Evolutionary conservation across 1,140 invertebrate genomes (phyloP).

Genomic region (Drosophila truncata): DNA sequence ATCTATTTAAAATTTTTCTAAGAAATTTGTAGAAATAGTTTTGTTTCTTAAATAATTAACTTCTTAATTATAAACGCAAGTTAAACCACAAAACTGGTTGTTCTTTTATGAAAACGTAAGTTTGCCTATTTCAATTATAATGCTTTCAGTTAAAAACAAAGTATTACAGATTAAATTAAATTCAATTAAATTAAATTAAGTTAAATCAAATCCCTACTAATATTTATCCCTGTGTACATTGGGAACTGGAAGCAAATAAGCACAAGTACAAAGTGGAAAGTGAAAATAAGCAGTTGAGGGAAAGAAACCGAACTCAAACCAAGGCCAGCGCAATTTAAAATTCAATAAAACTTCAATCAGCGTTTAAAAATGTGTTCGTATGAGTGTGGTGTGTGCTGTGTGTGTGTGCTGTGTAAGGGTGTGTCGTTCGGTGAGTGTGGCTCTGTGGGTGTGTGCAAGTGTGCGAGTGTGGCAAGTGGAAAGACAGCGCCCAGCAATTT

Average conservation of each 20-base stretch:
- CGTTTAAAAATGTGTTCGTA: conserved; percentile 61
- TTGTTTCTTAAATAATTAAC: not conserved
- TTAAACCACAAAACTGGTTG: not conserved
- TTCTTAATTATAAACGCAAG: too few species aligned
- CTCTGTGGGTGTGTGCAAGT: conserved; percentile 6
- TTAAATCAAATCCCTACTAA: too few species aligned
- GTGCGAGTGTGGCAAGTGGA: conserved; percentile 52
- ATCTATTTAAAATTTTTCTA: not conserved
- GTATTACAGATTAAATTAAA: not conserved
- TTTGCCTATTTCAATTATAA: not conserved
- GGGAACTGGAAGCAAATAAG: conserved; percentile 21
- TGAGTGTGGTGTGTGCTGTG: conserved; percentile 1
- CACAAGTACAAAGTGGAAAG: conserved; percentile 42
- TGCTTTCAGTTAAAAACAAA: not conserved
- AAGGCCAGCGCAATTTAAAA: conserved; percentile 73
- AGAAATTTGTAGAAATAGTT: not conserved
- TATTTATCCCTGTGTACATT: conserved; percentile 6
- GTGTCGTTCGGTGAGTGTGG: conserved; percentile 24
- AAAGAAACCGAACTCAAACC: conserved; percentile 29
- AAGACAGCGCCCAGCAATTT: conserved; percentile 81
- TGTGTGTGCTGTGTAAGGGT: conserved; percentile 22
- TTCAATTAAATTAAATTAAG: too few species aligned
- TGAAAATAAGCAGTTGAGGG: conserved; percentile 37
- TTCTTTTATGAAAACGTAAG: not conserved
- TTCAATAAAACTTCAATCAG: conserved; percentile 84